Base-by-base conservation (phyloP, 1,140 invertebrate genomes). In the Heliconius hermathena region DNA sequence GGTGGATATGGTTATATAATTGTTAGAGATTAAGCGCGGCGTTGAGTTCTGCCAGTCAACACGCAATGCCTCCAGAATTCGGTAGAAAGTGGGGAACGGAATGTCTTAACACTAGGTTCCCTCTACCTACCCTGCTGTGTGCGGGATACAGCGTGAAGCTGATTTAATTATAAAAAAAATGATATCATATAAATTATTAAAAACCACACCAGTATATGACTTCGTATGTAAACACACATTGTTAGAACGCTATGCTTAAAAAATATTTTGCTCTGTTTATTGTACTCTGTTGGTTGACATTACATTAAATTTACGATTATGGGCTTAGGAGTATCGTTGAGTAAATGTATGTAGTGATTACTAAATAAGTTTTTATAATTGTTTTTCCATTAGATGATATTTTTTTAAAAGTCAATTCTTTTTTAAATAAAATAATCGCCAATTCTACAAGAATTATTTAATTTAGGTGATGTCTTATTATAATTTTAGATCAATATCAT, bases 261-360 rank as follows among this genome's bases (percentile, higher is more conserved):
- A 66, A 66, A 66, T 66, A 66, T 66, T 66, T 22, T 46, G 11
- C 29, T n/a, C n/a, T n/a, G n/a, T n/a, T n/a, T n/a, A n/a, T n/a
- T n/a, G 8, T 73, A 74, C 73, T 70, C 54, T 26, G 71, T 46
- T 73, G 26, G 75, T 77, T 77, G 57, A 77, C 71, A 76, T 76
- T 74, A 38, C 38, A 70, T 76, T 38, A 54, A 81, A 77, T 77
- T 8, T 66, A 73, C 57, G 52, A 74, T 70, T 41, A 77, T 38
- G 72, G 57, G 38, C 16, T 46, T 76, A 52, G 74, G 74, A 73
- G 38, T 74, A 74, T 81, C 41, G 26, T 73, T 76, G 26, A 70
- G 73, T 46, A 73, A 80, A 80, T 80, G 29, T 80, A 74, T 76
- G 71, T 52, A 76, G 29, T 36, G 74, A 73, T 41, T 22, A 66